Conservation (phyloP, 2,888 invertebrate genomes). For the Molanna angustata region DNA sequence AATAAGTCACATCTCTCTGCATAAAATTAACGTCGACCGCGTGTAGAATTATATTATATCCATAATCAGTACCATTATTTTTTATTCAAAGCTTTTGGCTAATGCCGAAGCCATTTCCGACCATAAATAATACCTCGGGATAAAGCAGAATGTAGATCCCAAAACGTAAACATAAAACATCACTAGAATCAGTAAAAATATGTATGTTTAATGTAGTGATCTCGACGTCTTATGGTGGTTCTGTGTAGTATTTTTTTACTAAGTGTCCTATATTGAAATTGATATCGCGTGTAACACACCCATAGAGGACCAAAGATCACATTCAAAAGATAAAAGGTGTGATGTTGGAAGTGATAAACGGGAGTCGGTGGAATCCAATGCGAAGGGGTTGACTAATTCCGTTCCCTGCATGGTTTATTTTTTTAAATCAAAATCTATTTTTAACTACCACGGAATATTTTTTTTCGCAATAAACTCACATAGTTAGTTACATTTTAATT, state of each 20-base stretch:
- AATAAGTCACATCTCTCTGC: conserved; percentile 32
- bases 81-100: conserved; percentile 32
- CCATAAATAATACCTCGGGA: conserved; percentile 28
- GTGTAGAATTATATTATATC: conserved; percentile 30
- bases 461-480: too few species aligned
- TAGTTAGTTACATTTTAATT: too few species aligned
- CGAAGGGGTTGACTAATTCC: conserved; percentile 16
- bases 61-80: conserved; percentile 33
- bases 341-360: conserved; percentile 33
- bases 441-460: too few species aligned
- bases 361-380: conserved; percentile 28
- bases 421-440: too few species aligned
- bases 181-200: too few species aligned
- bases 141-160: conserved; percentile 4
- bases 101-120: conserved; percentile 33
- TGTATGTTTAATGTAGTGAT: too few species aligned
- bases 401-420: too few species aligned
- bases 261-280: too few species aligned
- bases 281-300: not conserved
- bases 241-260: too few species aligned
- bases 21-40: conserved; percentile 32
- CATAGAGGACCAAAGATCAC: conserved; percentile 26
- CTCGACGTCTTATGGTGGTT: too few species aligned
- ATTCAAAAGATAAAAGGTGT: conserved; percentile 32
- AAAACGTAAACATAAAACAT: not conserved